Evolutionary conservation across 2,113 vertebrate genomes (phyloP), one percentile per base, ranked within the genome.

Genomic region (Montifringilla adamsi): DNA sequence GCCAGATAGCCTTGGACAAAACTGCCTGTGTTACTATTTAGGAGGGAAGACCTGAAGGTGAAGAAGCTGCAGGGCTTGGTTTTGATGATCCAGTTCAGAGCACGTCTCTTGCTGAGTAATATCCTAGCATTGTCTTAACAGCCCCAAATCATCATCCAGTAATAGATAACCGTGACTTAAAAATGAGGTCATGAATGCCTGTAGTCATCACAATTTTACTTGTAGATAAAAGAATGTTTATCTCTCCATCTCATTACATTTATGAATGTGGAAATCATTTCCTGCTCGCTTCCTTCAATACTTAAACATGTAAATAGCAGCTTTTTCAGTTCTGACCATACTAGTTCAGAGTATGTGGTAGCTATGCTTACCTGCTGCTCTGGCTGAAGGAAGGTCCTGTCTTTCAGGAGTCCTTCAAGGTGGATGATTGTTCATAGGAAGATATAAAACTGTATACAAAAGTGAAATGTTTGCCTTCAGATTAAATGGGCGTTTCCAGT

Each of bases 71-170:
- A 95, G 86, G 87, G 87, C 78, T 92, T 93, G 43, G 41, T 97
- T 97, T 95, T 96, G 94, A 92, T 94, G 81, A 95, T 84, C 62
- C 50, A 63, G 35, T 37, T 92, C 39, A 74, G 78, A 85, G 31
- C 78, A 28, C 0, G 6, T 67, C n/a, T 93, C 64, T 91, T 94
- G 86, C 89, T 95, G 95, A 94, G 74, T 95, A 89, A 94, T 94
- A 85, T 93, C 95, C 84, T 94, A 76, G 63, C 70, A 93, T 95
- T 95, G 93, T 97, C 84, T 95, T 95, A 91, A 91, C 70, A 90
- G 23, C 80, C 50, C 50, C 79, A 78, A 74, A 89, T 94, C 88
- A 95, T 90, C 79, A 86, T 86, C 83, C 94, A 70, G 20, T 93
- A 93, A 93, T 86, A 94, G 95, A 95, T 85, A 94, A 89, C 63